Conservation (phyloP, 1,140 invertebrate species). For the Asbolus verrucosus region DNA sequence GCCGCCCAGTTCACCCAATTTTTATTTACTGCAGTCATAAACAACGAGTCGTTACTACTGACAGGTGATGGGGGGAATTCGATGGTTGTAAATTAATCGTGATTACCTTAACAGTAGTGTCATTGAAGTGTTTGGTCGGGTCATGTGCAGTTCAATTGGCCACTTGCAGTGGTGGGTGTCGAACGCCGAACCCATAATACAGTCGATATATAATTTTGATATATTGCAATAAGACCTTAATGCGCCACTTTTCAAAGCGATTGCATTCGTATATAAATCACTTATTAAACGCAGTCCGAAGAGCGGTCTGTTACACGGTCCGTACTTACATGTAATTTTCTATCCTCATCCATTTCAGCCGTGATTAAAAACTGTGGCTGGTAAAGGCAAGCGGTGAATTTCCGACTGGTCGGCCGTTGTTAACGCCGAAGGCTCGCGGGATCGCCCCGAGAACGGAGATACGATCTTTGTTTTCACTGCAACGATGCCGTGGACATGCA, state of each 20-base stretch:
- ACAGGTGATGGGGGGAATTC: no score
- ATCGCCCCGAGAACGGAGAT: constrained; percentile 22
- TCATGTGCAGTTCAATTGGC: no score
- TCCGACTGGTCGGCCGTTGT: constrained; percentile 28
- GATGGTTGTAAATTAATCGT: no score
- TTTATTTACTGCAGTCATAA: no score
- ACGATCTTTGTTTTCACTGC: constrained; percentile 10
- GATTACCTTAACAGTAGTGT: no score
- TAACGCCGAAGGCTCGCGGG: constrained; percentile 25
- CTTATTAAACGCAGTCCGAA: constrained; percentile 38
- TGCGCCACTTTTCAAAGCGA: constrained; percentile 41
- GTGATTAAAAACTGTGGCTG: constrained; percentile 18
- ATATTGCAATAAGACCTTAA: constrained; percentile 41
- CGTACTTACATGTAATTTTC: constrained; percentile 42
- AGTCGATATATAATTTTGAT: constrained; percentile 41
- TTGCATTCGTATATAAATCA: constrained; percentile 46
- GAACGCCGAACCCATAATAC: constrained; percentile 8
- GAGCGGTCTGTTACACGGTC: background rate
- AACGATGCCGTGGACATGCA: background rate
- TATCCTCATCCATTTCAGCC: constrained; percentile 39
- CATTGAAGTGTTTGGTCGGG: no score
- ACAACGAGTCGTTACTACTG: no score
- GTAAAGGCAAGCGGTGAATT: constrained; percentile 15
- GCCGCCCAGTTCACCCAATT: no score
- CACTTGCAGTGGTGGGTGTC: constrained; percentile 26